These are phyloP conservation scores for Gila orcuttii DNA, from an alignment of 2,113 vertebrate species.

Conservation along the genomic window DNA sequence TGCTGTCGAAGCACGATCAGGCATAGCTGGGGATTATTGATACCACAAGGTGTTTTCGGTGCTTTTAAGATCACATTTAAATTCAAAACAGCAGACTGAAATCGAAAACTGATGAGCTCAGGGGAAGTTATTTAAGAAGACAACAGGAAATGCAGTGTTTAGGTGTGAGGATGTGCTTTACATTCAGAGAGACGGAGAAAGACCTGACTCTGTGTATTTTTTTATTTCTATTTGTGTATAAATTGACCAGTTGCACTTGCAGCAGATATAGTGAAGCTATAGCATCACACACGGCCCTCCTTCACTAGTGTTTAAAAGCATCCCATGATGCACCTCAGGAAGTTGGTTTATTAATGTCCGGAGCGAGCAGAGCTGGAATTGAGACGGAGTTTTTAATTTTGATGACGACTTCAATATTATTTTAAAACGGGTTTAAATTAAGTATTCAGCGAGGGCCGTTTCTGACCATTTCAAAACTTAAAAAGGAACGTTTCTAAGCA, in stretches of 20 bases:
- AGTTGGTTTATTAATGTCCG: neutral
- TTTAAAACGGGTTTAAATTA: too few species aligned
- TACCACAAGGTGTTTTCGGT: conserved; percentile 31
- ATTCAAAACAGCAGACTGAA: conserved; percentile 47
- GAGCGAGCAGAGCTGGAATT: too few species aligned
- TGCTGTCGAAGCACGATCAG: conserved; percentile 17
- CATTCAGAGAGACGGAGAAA: neutral
- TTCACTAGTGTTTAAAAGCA: neutral
- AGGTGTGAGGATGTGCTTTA: conserved; percentile 44
- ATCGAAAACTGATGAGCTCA: conserved; percentile 51
- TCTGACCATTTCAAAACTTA: too few species aligned
- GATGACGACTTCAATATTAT: too few species aligned
- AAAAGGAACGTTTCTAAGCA: too few species aligned
- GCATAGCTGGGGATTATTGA: conserved; percentile 26
- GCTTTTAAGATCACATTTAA: conserved; percentile 34
- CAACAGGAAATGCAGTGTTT: conserved; percentile 54
- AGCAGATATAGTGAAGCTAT: neutral
- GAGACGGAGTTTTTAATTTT: too few species aligned
- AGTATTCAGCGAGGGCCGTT: too few species aligned
- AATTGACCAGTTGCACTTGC: neutral
- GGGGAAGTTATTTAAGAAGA: conserved; percentile 49
- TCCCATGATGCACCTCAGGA: neutral
- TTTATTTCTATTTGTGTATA: neutral
- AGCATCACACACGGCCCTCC: neutral
- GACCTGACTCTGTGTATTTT: neutral